These are phyloP conservation scores for Clistopyga incitator DNA, from an alignment of 2,888 invertebrate species.

Conservation along the genomic window DNA sequence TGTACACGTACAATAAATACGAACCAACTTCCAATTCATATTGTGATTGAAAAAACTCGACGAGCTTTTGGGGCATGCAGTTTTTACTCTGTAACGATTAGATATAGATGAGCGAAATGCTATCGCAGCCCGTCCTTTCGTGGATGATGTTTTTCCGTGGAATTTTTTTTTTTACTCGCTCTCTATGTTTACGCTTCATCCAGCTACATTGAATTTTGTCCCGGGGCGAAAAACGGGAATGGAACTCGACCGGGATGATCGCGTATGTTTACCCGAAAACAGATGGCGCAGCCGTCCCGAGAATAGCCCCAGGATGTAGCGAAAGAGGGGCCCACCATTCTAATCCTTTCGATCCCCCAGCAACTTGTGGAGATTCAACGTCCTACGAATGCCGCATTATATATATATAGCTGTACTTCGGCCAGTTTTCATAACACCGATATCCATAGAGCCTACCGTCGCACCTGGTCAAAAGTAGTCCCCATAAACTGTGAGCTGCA, in stretches of 20 bases:
- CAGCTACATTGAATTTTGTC: constrained; percentile 81
- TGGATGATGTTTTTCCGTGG: constrained; percentile 71
- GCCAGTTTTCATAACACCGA: background rate
- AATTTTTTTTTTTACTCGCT: constrained; percentile 70
- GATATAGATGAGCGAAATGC: constrained; percentile 48
- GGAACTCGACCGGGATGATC: constrained; percentile 74
- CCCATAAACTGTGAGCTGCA: background rate
- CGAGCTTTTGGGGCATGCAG: constrained; percentile 34
- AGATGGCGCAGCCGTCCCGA: constrained; percentile 79
- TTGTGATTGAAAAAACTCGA: constrained; percentile 47
- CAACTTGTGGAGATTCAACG: constrained; percentile 64
- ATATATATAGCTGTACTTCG: background rate
- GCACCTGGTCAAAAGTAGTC: constrained; percentile 47
- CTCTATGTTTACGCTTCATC: constrained; percentile 80
- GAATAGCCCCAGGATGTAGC: constrained; percentile 76
- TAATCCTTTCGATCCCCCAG: constrained; percentile 79
- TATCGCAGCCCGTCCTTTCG: constrained; percentile 58
- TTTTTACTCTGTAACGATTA: constrained; percentile 57
- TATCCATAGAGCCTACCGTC: constrained; percentile 16
- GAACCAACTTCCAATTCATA: constrained; percentile 29
- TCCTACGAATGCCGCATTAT: constrained; percentile 41
- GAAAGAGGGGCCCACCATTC: constrained; percentile 74
- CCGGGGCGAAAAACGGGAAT: constrained; percentile 78
- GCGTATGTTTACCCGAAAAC: constrained; percentile 81
- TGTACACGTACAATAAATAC: constrained; percentile 41